These are phyloP conservation scores for Matsumyia berberina DNA, from an alignment of 2,888 invertebrate species.

Conservation along the genomic window DNA sequence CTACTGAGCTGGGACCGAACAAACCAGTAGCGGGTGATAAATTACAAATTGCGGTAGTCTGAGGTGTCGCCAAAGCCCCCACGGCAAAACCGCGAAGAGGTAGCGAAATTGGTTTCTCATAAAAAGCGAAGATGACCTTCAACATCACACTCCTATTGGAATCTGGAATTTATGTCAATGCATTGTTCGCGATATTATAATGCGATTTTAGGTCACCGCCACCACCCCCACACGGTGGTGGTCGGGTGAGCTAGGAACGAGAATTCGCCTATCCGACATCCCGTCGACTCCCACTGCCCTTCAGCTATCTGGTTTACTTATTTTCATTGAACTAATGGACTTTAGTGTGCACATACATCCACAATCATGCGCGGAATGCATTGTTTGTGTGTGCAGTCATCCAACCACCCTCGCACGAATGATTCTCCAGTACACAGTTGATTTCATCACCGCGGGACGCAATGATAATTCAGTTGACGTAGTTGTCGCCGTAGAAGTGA, in stretches of 20 bases:
- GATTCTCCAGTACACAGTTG: conserved; percentile 5
- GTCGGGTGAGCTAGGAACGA: neutral
- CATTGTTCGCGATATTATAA: conserved; percentile 42
- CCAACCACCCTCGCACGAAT: conserved; percentile 1
- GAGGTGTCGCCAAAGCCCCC: neutral
- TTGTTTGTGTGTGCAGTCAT: neutral
- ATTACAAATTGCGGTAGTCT: neutral
- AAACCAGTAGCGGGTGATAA: conserved; percentile 11
- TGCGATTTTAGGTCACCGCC: conserved; percentile 40
- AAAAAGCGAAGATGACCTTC: conserved; percentile 21
- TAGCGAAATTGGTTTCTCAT: neutral
- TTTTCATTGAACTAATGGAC: conserved; percentile 17
- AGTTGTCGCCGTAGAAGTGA: neutral
- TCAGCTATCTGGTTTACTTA: conserved; percentile 24
- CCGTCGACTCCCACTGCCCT: conserved; percentile 24
- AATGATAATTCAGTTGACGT: neutral
- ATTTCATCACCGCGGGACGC: conserved; percentile 30
- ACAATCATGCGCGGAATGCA: neutral
- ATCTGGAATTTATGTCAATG: conserved; percentile 47
- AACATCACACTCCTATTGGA: neutral
- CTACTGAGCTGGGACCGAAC: neutral
- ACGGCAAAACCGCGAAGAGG: neutral
- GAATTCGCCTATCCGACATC: neutral
- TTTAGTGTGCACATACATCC: conserved; percentile 7
- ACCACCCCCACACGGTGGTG: conserved; percentile 3